Conservation (phyloP, 1,140 invertebrate species). For the Zaprionus camerounensis region DNA sequence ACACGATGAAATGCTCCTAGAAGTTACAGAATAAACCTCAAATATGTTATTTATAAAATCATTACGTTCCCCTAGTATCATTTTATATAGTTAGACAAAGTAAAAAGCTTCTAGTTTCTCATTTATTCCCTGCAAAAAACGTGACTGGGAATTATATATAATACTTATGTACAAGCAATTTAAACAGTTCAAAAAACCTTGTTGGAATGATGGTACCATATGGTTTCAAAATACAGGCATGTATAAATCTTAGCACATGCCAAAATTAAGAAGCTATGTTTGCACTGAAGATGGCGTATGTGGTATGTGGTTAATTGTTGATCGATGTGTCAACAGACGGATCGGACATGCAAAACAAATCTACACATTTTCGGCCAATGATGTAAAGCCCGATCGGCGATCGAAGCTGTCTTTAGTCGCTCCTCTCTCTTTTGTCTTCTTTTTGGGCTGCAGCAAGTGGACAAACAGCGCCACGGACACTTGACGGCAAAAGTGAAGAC, state of each 20-base stretch:
- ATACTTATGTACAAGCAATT: too few relatives aligned
- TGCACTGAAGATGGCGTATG: constrained; percentile 47
- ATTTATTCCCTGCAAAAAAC: too few relatives aligned
- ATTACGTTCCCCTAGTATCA: too few relatives aligned
- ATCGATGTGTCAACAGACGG: constrained; percentile 47
- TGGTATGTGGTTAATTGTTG: constrained; percentile 59
- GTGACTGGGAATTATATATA: too few relatives aligned
- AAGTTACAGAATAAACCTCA: too few relatives aligned
- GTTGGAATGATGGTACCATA: background rate
- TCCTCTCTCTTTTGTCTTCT: constrained; percentile 1
- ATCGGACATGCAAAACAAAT: constrained; percentile 43
- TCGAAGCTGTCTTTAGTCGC: constrained; percentile 4
- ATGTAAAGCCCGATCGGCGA: constrained; percentile 10
- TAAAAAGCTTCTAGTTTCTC: too few relatives aligned
- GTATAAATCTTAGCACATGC: constrained; percentile 54
- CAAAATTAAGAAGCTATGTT: constrained; percentile 57
- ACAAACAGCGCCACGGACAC: constrained; percentile 73
- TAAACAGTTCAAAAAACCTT: too few relatives aligned
- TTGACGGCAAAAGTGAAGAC: constrained; percentile 75
- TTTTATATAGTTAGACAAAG: too few relatives aligned
- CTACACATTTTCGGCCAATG: constrained; percentile 43
- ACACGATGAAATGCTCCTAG: too few relatives aligned
- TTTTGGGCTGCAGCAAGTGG: constrained; percentile 63
- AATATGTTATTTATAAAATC: too few relatives aligned
- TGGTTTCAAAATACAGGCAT: constrained; percentile 23